Evolutionary conservation across 2,113 vertebrate species (phyloP).

Genomic region (Gymnogyps californianus): DNA sequence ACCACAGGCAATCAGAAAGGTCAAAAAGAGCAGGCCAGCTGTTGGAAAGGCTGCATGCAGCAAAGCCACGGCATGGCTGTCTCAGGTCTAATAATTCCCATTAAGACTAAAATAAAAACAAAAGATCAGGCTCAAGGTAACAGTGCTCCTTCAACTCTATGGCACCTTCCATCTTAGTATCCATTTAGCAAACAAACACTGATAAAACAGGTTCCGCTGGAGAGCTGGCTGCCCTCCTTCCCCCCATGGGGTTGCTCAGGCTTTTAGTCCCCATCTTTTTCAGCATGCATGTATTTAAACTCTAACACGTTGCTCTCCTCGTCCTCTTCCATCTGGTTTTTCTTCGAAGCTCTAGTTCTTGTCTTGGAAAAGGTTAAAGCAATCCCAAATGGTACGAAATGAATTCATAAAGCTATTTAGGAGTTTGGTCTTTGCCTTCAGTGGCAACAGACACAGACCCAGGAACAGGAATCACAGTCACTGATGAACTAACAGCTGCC

Average conservation of each 20-base stretch:
- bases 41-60: neutral
- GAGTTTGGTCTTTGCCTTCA: neutral
- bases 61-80: neutral
- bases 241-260: fast-evolving
- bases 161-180: neutral
- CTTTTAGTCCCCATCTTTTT: neutral
- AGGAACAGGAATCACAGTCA: neutral
- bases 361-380: neutral
- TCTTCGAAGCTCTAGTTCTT: neutral
- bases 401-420: neutral
- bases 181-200: neutral
- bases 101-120: neutral
- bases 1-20: neutral
- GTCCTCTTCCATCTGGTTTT: neutral
- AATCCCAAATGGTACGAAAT: neutral
- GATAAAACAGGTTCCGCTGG: neutral
- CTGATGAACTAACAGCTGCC: neutral
- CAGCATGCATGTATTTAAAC: neutral
- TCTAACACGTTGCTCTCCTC: neutral
- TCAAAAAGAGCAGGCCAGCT: neutral
- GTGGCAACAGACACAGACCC: neutral
- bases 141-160: neutral
- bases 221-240: neutral
- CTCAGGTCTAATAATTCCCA: neutral
- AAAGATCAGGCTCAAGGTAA: neutral